These are phyloP conservation scores for Gandaritis pyraliata DNA, from an alignment of 2,888 invertebrate species.

Conservation along the genomic window DNA sequence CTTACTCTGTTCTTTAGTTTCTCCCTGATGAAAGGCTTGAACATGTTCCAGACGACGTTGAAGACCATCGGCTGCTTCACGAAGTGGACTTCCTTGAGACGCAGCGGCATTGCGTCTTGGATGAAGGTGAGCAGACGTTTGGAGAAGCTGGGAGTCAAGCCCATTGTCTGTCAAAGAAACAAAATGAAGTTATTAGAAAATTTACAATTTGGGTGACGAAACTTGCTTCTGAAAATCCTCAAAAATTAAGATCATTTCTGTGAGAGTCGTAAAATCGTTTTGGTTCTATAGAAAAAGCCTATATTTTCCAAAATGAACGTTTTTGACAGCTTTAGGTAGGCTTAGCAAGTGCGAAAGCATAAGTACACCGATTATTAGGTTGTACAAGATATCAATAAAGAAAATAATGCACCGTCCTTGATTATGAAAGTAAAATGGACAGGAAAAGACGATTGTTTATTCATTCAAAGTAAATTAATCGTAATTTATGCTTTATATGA, in stretches of 20 bases:
- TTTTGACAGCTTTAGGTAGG: too few relatives aligned
- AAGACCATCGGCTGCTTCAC: constrained; percentile 94
- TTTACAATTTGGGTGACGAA: neutral
- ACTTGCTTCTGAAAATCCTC: too few relatives aligned
- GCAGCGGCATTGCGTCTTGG: constrained; percentile 93
- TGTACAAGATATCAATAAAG: too few relatives aligned
- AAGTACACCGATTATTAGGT: too few relatives aligned
- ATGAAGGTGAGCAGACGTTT: constrained; percentile 91
- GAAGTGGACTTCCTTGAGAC: constrained; percentile 93
- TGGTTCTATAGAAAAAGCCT: too few relatives aligned
- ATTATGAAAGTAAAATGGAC: neutral
- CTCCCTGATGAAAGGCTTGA: constrained; percentile 92
- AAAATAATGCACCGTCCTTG: too few relatives aligned
- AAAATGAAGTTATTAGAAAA: neutral
- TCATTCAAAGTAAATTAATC: neutral
- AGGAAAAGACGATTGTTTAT: neutral
- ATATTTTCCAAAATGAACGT: too few relatives aligned
- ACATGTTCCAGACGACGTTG: constrained; percentile 93
- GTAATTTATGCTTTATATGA: neutral
- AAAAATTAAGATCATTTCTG: too few relatives aligned
- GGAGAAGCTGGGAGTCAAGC: constrained; percentile 89
- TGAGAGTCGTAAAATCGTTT: too few relatives aligned
- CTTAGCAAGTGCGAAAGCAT: too few relatives aligned
- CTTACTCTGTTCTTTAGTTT: constrained; percentile 91
- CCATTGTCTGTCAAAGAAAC: constrained; percentile 78